Base-by-base conservation (phyloP, 2,888 invertebrate species). In the Callyntrura guangdongensis region DNA sequence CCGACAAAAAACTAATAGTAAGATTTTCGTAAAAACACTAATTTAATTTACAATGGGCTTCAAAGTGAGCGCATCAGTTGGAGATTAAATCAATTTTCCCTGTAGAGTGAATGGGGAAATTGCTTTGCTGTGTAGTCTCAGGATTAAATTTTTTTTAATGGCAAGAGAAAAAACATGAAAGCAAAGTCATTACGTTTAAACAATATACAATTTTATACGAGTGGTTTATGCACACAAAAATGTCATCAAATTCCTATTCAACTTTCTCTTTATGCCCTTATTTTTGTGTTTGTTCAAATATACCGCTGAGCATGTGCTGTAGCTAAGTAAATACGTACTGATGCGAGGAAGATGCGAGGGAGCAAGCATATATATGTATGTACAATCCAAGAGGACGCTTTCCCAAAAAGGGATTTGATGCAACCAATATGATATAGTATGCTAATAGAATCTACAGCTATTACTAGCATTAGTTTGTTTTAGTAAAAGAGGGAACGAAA, bases 201-300 rank as follows among this genome's bases (percentile, higher is more conserved):
- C 49, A 77, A 25, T 49, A 53, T 20, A 36, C 36, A 20, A 49
- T 77, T 59, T 36, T 36, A 59, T 12, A 25, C 12, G 53, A 77
- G 20, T 74, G 17, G 17, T 3, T 17, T 12, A 22, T 20, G 36
- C 45, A 45, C n/a, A n/a, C n/a, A 56, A 85, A 72, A 72, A 69
- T 36, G 17, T 59, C 85, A 85, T 85, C 72, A 72, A 56, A 85
- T 72, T 69, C 56, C 20, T n/a, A 25, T 81, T 27, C 59, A 17
- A 17, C 5, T 72, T 56, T 59, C 47, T 27, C 59, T 25, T 64
- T 14, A 64, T 64, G 6, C 64, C 8, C 22, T 36, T 45, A 0
- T 45, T 36, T 56, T 56, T 56, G 3, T 36, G 36, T 36, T 36
- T 36, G 36, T 36, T 36, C 36, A 36, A 2, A 6, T 36, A 6